Conservation (phyloP, 1,140 invertebrate species). For the Mizuhopecten yessoensis region DNA sequence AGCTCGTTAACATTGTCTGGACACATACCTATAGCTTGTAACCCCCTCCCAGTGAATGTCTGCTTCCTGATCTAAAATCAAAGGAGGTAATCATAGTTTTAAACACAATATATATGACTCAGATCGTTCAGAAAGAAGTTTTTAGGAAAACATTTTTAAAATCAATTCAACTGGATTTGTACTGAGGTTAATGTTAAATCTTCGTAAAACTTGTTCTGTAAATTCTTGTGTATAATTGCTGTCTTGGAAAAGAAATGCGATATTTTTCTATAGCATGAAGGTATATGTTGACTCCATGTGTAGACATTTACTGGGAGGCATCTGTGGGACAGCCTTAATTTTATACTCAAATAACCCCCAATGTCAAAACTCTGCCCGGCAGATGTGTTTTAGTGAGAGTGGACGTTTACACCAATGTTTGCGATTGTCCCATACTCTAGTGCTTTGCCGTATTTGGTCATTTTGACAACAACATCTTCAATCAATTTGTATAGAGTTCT, state of each 20-base stretch:
- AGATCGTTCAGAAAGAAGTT: too few relatives aligned
- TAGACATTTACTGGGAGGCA: not conserved
- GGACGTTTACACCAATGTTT: not conserved
- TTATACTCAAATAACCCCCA: not conserved
- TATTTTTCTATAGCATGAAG: not conserved
- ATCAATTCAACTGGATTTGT: too few relatives aligned
- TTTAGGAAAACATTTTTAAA: too few relatives aligned
- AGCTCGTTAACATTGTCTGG: not conserved
- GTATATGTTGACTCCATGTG: not conserved
- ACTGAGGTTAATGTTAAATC: too few relatives aligned
- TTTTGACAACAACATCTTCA: not conserved
- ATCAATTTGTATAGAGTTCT: not conserved
- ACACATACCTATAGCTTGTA: not conserved
- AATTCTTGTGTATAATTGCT: not conserved
- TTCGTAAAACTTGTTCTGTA: not conserved
- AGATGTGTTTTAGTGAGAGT: constrained; percentile 19
- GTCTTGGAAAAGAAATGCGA: not conserved
- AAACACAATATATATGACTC: too few relatives aligned
- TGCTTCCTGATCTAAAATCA: not conserved
- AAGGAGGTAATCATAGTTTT: too few relatives aligned
- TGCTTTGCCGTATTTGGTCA: not conserved
- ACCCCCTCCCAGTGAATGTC: not conserved
- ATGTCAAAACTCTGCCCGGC: not conserved
- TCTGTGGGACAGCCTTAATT: not conserved
- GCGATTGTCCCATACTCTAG: not conserved